Percentiles rank a stretch among this genome's conserved stretches.
Evolutionary conservation across 2,888 invertebrate species (phyloP).

Genomic region (Amiota mariae): DNA sequence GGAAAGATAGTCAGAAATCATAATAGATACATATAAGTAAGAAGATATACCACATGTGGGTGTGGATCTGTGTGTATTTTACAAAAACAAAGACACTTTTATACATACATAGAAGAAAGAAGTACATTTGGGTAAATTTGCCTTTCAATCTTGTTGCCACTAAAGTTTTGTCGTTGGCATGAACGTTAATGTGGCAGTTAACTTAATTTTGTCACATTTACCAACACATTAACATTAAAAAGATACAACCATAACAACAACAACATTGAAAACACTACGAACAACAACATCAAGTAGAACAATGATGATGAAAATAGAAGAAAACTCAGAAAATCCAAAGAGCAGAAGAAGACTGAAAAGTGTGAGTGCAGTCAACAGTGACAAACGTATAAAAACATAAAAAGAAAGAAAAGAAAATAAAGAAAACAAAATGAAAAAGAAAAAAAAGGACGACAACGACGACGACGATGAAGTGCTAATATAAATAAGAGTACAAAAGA

Average conservation of each 20-base stretch:
- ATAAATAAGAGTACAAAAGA: constrained; percentile 36
- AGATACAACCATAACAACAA: constrained; percentile 43
- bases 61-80: too few species aligned
- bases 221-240: constrained; percentile 61
- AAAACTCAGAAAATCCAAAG: too few species aligned
- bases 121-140: constrained; percentile 10
- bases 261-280: constrained; percentile 27
- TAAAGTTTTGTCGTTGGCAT: constrained; percentile 48
- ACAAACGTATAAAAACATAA: not conserved
- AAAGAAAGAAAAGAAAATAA: constrained; percentile 22
- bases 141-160: constrained; percentile 28
- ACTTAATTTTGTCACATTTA: constrained; percentile 68
- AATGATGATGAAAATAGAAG: not conserved
- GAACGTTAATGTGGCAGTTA: constrained; percentile 64
- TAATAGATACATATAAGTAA: too few species aligned
- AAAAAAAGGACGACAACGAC: not conserved
- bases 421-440: not conserved
- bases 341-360: too few species aligned
- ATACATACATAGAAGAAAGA: too few species aligned
- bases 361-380: too few species aligned
- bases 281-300: constrained; percentile 17
- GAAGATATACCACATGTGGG: too few species aligned
- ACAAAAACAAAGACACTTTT: too few species aligned
- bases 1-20: too few species aligned
- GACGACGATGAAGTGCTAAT: not conserved